Conservation (phyloP, 1,140 invertebrate species). For the Bombus confusus region DNA sequence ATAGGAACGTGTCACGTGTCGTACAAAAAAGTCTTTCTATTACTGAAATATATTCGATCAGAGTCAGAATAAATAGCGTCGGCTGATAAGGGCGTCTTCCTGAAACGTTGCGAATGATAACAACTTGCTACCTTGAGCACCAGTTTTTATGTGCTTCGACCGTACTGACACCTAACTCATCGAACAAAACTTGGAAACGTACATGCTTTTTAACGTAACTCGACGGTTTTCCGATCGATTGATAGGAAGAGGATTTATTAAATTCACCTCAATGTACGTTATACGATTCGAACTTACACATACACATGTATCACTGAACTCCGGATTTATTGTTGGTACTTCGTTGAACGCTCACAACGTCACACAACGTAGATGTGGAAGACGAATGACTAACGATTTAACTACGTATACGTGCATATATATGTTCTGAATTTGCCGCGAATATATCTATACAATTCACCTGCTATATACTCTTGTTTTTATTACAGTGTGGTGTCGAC, state of each 20-base stretch:
- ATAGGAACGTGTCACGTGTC: not conserved
- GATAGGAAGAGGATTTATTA: not conserved
- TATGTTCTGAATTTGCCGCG: not conserved
- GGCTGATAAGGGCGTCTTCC: not conserved
- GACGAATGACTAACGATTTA: conserved; percentile 12
- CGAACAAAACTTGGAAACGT: not conserved
- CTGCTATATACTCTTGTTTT: conserved; percentile 6
- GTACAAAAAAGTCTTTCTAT: not conserved
- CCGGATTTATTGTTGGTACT: not conserved
- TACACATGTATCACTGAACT: not conserved
- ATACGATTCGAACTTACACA: not conserved
- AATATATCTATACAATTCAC: conserved; percentile 12
- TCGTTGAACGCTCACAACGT: not conserved
- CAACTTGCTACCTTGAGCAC: not conserved
- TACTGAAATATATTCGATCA: no score
- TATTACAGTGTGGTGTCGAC: no score
- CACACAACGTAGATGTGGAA: not conserved
- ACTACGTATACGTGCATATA: not conserved
- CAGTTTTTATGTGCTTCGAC: not conserved
- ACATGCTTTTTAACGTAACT: not conserved
- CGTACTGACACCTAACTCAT: not conserved
- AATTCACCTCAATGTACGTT: not conserved
- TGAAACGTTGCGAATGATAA: not conserved
- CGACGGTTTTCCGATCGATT: not conserved
- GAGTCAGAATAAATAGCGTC: not conserved